Conservation (phyloP, 2,113 vertebrate genomes). For the Corythornis cristatus region DNA sequence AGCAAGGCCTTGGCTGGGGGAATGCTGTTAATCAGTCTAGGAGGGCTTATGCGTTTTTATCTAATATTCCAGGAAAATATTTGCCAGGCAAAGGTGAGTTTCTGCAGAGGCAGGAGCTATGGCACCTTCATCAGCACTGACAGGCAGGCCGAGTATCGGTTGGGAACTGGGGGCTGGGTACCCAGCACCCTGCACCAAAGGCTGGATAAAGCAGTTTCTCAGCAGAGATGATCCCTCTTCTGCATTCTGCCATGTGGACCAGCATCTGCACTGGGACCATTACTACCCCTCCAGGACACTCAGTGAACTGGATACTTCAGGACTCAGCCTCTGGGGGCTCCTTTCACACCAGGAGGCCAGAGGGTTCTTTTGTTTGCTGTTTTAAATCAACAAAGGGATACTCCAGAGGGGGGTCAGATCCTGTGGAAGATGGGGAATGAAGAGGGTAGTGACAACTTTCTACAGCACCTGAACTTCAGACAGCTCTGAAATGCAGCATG, state of each 20-base stretch:
- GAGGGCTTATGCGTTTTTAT: neutral
- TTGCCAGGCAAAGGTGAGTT: neutral
- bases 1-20: neutral
- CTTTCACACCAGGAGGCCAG: neutral
- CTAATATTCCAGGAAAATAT: neutral
- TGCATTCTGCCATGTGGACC: neutral
- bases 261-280: neutral
- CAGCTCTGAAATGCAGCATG: neutral
- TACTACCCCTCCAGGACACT: neutral
- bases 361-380: neutral
- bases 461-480: neutral
- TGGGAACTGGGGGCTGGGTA: too few species aligned
- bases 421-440: neutral
- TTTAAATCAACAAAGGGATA: neutral
- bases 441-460: neutral
- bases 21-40: neutral
- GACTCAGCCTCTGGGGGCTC: neutral
- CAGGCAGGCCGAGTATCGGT: neutral
- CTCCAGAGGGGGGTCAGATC: neutral
- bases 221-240: neutral
- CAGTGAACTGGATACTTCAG: neutral
- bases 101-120: neutral
- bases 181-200: neutral
- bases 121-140: neutral
- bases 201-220: neutral